Percentiles rank a stretch among this genome's conserved stretches.
Evolutionary conservation across 2,797 vertebrate species (phyloP).

Genomic region (Numenius phaeopus): DNA sequence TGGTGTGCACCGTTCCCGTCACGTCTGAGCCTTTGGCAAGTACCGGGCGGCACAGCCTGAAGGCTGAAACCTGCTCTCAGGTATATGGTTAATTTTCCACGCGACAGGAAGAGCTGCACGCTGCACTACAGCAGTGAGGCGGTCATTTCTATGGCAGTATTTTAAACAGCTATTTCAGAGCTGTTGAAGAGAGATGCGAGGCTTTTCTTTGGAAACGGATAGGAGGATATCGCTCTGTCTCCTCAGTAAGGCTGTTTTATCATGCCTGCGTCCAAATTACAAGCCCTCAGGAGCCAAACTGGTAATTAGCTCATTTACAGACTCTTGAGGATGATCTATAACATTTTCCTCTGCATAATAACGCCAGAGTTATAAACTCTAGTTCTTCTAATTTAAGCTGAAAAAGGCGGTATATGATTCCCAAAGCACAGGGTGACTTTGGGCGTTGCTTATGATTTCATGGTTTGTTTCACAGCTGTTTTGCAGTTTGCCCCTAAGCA

Average conservation of each 20-base stretch:
- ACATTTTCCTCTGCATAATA: neutral
- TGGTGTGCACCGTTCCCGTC: neutral
- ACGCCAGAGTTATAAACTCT: neutral
- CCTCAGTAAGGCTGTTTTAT: neutral
- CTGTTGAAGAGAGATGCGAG: neutral
- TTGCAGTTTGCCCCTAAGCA: slow-evolving; percentile 46
- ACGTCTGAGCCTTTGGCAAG: neutral
- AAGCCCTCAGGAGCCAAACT: neutral
- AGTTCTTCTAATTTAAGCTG: neutral
- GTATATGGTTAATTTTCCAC: neutral
- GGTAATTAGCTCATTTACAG: neutral
- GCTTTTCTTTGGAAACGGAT: neutral
- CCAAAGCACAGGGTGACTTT: neutral
- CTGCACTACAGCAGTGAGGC: neutral
- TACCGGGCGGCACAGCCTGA: neutral
- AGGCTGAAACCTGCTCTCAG: neutral
- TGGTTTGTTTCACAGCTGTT: slow-evolving; percentile 43
- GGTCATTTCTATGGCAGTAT: fast-evolving
- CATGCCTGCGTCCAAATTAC: neutral
- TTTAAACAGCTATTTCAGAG: neutral
- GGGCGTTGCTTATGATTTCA: slow-evolving; percentile 7
- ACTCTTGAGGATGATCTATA: neutral
- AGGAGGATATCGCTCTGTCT: neutral
- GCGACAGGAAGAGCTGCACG: neutral
- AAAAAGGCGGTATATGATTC: neutral